A percentile compares a stretch with the other conserved stretches of the same genome.
Evolutionary conservation across 37 sponge, comb jelly and placozoan genomes (phyloP).

Genomic region (Agelas oroides): DNA sequence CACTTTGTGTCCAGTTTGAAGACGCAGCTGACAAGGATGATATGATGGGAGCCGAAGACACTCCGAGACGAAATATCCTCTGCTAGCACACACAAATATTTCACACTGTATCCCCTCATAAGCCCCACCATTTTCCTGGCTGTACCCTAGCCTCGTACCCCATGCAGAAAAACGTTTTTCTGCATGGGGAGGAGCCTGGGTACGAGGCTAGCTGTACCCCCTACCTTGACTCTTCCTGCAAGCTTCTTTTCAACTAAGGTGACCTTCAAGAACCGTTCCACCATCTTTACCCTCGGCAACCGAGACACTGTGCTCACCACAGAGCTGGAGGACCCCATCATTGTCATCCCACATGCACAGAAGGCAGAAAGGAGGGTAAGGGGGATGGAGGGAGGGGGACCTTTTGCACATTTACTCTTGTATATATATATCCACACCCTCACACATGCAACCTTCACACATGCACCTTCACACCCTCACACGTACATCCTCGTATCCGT

Average conservation of each 20-base stretch:
- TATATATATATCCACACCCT: background rate
- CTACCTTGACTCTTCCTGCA: slow-evolving; percentile 2
- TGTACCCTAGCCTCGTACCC: too few relatives aligned
- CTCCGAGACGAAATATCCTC: slow-evolving; percentile 55
- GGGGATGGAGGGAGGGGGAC: background rate
- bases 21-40: slow-evolving; percentile 93
- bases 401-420: too few relatives aligned
- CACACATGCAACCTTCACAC: background rate
- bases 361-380: slow-evolving; percentile 83
- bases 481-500: background rate
- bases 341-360: slow-evolving; percentile 92
- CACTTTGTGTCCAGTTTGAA: slow-evolving; percentile 75
- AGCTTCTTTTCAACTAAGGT: slow-evolving; percentile 81
- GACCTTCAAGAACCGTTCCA: slow-evolving; percentile 87
- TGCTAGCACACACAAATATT: background rate
- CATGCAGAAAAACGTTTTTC: too few relatives aligned
- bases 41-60: slow-evolving; percentile 96
- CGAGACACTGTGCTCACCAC: slow-evolving; percentile 92
- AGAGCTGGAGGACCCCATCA: slow-evolving; percentile 95
- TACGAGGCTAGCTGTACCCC: too few relatives aligned
- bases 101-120: background rate
- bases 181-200: too few relatives aligned
- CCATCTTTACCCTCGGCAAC: slow-evolving; percentile 92
- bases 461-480: background rate
- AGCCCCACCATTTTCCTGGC: too few relatives aligned